Base-by-base conservation (phyloP, 37 sponge, comb jelly and placozoan species). In the Axinella damicornis region DNA sequence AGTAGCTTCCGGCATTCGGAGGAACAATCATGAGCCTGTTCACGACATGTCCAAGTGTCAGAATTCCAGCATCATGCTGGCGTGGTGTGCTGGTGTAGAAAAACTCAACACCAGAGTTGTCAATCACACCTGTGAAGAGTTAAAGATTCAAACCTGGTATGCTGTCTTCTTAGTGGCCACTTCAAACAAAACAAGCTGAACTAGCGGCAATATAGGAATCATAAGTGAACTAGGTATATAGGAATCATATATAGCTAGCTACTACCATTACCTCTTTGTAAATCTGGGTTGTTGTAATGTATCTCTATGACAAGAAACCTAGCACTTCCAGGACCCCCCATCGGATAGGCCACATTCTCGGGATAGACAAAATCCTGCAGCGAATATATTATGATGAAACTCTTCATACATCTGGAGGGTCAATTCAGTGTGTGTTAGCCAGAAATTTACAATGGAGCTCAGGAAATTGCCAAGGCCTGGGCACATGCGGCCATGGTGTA, bases 261-360 rank as follows among this genome's bases (percentile, higher is more conserved):
- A n/a, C n/a, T n/a, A n/a, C n/a, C n/a, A n/a, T n/a, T 69, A 87
- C 88, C 88, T 53, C 27, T 9, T 32, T 73, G 39, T 38, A n/a
- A 9, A 18, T 57, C 1, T 19, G 88, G 90, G 55, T 94, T 94
- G 65, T 94, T 82, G 65, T 89, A 94, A 54, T 94, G 94, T 64
- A 90, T 83, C 33, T 90, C 83, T 0, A 89, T 71, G 31, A 94
- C 56, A 35, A 73, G 5, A 63, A 71, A 75, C 38, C 27, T 39
- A 14, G 71, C n/a, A 34, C 18, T 24, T 40, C 64, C 65, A 30
- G 82, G 69, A 53, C 94, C 94, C n/a, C 93, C 93, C 63, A 94
- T 57, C 16, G 94, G 89, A n/a, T 71, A 73, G 21, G 90, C 89
- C n/a, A 86, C 90, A 64, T 82, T 53, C 28, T 74, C 64, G 38